Percentiles rank a stretch among this genome's conserved stretches.
phyloP scores from a whole-genome alignment of 2,113 vertebrate species.

The Chloropsis cyanopogon region DNA sequence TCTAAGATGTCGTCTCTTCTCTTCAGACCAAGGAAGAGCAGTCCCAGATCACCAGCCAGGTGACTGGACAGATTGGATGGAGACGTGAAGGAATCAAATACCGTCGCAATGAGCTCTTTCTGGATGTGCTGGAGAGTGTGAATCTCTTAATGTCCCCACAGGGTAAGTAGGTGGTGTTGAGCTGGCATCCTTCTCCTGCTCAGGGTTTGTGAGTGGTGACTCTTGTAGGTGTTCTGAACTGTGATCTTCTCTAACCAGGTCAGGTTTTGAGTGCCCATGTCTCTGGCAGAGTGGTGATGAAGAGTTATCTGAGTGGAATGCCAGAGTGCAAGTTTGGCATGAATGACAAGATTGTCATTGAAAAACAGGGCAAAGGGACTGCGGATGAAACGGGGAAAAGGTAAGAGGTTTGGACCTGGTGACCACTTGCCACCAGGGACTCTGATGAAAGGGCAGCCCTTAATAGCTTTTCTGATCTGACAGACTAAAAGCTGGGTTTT shows the following conservation, averaged over 20 bases:
- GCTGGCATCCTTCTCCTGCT: neutral
- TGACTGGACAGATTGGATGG: slow-evolving; percentile 99
- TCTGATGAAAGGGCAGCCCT: neutral
- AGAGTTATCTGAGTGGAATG: slow-evolving; percentile 99
- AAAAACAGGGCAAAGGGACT: slow-evolving; percentile 97
- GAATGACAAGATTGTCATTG: slow-evolving; percentile 99
- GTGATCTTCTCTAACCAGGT: slow-evolving; percentile 70
- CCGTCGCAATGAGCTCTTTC: slow-evolving; percentile 95
- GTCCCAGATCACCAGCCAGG: slow-evolving; percentile 99
- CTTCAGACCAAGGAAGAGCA: slow-evolving; percentile 97
- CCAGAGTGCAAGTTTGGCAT: slow-evolving; percentile 99
- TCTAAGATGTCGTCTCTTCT: neutral
- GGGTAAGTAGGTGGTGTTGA: slow-evolving; percentile 70
- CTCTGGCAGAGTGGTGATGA: slow-evolving; percentile 98
- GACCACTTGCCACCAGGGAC: neutral
- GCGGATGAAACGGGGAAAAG: slow-evolving; percentile 95
- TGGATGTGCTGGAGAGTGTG: slow-evolving; percentile 97
- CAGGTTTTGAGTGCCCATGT: slow-evolving; percentile 98
- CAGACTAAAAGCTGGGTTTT: neutral
- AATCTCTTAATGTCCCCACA: slow-evolving; percentile 98
- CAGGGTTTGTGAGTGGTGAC: neutral
- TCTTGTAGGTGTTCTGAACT: neutral
- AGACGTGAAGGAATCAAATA: slow-evolving; percentile 98
- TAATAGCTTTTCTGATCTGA: neutral
- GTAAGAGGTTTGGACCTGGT: slow-evolving; percentile 68